Conservation (phyloP, 1,140 invertebrate species). For the Calliphora vicina region DNA sequence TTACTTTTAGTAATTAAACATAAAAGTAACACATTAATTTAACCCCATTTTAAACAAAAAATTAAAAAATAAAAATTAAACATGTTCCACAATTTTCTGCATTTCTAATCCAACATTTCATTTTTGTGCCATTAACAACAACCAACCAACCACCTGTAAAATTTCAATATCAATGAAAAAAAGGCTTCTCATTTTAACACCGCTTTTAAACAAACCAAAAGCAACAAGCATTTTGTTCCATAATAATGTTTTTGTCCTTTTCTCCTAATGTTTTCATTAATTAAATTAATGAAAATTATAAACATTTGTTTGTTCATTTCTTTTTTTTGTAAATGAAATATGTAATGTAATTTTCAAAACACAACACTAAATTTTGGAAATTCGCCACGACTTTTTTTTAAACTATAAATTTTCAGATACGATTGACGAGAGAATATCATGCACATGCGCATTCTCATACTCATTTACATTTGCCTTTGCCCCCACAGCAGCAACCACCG, state of each 20-base stretch:
- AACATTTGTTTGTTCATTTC: too few species aligned
- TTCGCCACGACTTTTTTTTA: conserved; percentile 38
- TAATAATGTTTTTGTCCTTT: conserved; percentile 26
- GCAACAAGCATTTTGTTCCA: not conserved
- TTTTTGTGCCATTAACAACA: not conserved
- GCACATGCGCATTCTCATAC: conserved; percentile 76
- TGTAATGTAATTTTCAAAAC: conserved; percentile 35
- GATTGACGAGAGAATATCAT: conserved; percentile 64
- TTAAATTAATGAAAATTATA: conserved; percentile 18
- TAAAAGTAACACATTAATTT: not conserved
- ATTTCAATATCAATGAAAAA: not conserved
- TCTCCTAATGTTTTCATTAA: conserved; percentile 34
- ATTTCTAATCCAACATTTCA: not conserved
- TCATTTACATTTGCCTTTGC: conserved; percentile 87
- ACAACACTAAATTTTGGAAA: conserved; percentile 39
- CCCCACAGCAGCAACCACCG: conserved; percentile 79
- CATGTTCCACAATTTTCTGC: not conserved
- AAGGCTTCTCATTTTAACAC: not conserved
- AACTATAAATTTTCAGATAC: conserved; percentile 64
- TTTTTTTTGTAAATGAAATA: conserved; percentile 21
- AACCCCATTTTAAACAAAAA: not conserved
- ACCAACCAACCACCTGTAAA: not conserved
- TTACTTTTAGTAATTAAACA: not conserved
- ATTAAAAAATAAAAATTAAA: not conserved
- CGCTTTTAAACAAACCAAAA: not conserved